phyloP scores from a whole-genome alignment of 2,888 invertebrate genomes.

The Tiliacea aurago region DNA sequence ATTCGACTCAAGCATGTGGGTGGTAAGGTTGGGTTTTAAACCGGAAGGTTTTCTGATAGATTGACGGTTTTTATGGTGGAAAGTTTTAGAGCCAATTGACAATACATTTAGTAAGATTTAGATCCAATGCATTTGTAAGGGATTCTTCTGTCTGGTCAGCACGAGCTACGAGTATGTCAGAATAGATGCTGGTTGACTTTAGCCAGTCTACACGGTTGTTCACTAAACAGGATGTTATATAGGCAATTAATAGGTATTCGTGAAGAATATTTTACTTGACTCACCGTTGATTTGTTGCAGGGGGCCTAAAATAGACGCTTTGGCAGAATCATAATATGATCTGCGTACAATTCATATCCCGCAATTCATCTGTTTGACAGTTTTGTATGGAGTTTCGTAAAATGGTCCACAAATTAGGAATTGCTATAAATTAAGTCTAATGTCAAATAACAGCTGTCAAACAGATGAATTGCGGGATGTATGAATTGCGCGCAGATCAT shows the following conservation, averaged over 20 bases:
- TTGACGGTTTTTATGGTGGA: constrained; percentile 55
- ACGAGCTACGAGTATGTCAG: not conserved
- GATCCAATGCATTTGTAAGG: constrained; percentile 28
- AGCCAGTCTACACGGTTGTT: not conserved
- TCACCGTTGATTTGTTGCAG: not conserved
- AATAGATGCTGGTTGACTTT: not conserved
- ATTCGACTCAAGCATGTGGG: constrained; percentile 2
- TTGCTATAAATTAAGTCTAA: too few relatives aligned
- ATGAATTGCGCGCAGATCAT: too few relatives aligned
- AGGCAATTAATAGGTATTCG: not conserved
- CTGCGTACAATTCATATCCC: too few relatives aligned
- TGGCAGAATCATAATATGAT: too few relatives aligned
- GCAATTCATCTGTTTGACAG: too few relatives aligned
- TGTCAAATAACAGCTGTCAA: too few relatives aligned
- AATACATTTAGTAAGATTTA: constrained; percentile 40
- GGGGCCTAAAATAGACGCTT: too few relatives aligned
- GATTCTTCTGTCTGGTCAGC: constrained; percentile 10
- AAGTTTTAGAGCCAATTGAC: constrained; percentile 47
- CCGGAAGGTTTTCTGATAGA: constrained; percentile 9
- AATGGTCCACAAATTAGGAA: too few relatives aligned
- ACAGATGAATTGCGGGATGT: too few relatives aligned
- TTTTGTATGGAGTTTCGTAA: too few relatives aligned
- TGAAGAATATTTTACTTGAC: not conserved
- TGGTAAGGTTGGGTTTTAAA: constrained; percentile 34
- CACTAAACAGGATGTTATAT: not conserved